Conservation (phyloP, 1,140 invertebrate genomes). For the Octopus bimaculoides region DNA sequence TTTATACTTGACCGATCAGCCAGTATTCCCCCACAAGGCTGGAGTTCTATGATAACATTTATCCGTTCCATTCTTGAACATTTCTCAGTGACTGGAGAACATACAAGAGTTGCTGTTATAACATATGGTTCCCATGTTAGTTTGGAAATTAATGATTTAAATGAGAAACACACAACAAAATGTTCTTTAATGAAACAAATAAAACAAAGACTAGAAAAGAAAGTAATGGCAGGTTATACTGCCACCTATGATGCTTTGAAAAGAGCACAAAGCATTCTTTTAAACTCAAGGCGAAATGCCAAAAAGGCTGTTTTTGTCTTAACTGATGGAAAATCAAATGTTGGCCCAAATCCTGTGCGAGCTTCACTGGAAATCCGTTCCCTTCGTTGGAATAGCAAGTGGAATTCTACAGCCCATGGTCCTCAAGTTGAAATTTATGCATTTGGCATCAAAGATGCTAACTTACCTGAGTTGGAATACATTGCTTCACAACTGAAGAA, state of each 20-base stretch:
- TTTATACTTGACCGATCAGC: slow-evolving; percentile 39
- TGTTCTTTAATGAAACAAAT: slow-evolving; percentile 29
- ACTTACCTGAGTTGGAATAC: slow-evolving; percentile 31
- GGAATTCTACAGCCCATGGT: slow-evolving; percentile 26
- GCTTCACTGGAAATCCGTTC: slow-evolving; percentile 39
- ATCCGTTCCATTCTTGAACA: slow-evolving; percentile 34
- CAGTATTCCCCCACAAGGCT: slow-evolving; percentile 26
- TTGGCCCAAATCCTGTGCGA: slow-evolving; percentile 33
- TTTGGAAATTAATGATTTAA: slow-evolving; percentile 34
- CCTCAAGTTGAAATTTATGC: slow-evolving; percentile 40
- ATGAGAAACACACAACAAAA: slow-evolving; percentile 26
- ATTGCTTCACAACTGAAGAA: slow-evolving; percentile 30
- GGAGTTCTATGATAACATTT: slow-evolving; percentile 31
- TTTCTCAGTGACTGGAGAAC: slow-evolving; percentile 32
- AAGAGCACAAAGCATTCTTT: slow-evolving; percentile 22
- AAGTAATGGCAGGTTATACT: slow-evolving; percentile 33
- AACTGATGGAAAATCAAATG: slow-evolving; percentile 39
- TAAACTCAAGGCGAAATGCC: slow-evolving; percentile 25
- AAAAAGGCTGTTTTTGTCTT: slow-evolving; percentile 38
- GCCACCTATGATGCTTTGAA: slow-evolving; percentile 31
- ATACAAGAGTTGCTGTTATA: slow-evolving; percentile 36
- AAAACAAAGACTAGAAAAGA: slow-evolving; percentile 19
- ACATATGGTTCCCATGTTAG: slow-evolving; percentile 29
- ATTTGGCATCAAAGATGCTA: slow-evolving; percentile 35
- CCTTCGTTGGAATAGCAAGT: slow-evolving; percentile 29